Evolutionary conservation across 1,140 invertebrate species (phyloP).

Genomic region (Antheraea pernyi): DNA sequence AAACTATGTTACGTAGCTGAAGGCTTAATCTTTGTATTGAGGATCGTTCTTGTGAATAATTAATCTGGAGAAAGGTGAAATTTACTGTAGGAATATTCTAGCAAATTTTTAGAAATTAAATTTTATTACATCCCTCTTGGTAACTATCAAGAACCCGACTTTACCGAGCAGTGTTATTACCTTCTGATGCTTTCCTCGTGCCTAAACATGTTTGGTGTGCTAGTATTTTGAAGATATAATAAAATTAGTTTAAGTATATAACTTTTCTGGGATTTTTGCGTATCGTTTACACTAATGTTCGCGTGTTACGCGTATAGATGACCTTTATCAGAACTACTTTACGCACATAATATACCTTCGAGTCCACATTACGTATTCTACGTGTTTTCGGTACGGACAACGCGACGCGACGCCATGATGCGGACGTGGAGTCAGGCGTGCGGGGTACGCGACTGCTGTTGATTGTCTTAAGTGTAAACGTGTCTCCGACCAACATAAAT

Average conservation of each 20-base stretch:
- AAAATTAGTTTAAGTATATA: background rate
- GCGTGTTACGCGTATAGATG: constrained; percentile 15
- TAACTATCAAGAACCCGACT: background rate
- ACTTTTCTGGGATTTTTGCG: background rate
- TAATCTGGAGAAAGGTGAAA: background rate
- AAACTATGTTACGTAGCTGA: constrained; percentile 2
- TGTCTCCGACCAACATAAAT: background rate
- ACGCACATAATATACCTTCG: constrained; percentile 14
- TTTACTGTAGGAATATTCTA: background rate
- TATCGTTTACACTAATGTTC: constrained; percentile 19
- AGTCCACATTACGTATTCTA: constrained; percentile 23
- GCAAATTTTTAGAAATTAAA: background rate
- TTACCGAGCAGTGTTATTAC: background rate
- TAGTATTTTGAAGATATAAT: background rate
- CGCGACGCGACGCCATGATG: background rate
- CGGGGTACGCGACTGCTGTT: background rate
- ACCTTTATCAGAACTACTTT: constrained; percentile 23
- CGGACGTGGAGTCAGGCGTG: constrained; percentile 1
- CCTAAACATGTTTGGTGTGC: background rate
- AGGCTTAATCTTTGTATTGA: background rate
- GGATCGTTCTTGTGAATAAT: background rate
- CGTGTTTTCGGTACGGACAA: constrained; percentile 12
- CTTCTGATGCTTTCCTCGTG: background rate
- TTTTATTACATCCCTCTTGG: background rate
- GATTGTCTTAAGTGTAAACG: background rate